phyloP scores from a whole-genome alignment of 2,113 vertebrate species.

The Brienomyrus brachyistius region DNA sequence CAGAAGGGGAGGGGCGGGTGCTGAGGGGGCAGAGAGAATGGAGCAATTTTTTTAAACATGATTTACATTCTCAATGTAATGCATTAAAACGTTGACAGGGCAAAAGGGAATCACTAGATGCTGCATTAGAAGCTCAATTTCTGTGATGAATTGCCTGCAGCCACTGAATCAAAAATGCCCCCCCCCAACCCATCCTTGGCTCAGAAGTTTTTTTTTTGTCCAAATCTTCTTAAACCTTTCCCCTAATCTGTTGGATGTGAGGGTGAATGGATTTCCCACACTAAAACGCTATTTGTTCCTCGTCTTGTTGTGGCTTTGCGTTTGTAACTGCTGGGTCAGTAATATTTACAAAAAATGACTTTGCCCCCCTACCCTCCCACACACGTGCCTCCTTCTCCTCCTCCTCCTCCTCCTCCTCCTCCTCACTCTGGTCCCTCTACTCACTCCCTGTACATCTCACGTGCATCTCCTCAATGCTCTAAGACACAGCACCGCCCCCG shows the following conservation, averaged over 20 bases:
- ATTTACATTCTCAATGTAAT: conserved; percentile 99
- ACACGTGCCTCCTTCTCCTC: conserved; percentile 37
- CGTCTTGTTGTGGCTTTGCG: conserved; percentile 89
- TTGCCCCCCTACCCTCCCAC: conserved; percentile 34
- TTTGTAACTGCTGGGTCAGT: conserved; percentile 99
- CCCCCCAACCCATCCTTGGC: conserved; percentile 78
- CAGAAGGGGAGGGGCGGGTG: conserved; percentile 49
- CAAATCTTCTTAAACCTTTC: conserved; percentile 99
- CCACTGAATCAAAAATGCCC: conserved; percentile 96
- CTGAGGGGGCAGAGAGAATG: conserved; percentile 48
- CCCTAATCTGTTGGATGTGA: conserved; percentile 98
- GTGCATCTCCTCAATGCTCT: conserved; percentile 16
- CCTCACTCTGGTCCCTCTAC: conserved; percentile 34
- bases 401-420: conserved; percentile 41
- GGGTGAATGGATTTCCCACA: conserved; percentile 95
- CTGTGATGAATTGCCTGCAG: conserved; percentile 99
- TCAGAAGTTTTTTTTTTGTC: conserved; percentile 84
- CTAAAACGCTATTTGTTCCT: conserved; percentile 95
- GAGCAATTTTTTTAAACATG: conserved; percentile 81
- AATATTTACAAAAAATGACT: conserved; percentile 93
- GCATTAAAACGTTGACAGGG: conserved; percentile 99
- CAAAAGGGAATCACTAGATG: conserved; percentile 99
- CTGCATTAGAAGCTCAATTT: conserved; percentile 99
- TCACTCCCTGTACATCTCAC: background rate
- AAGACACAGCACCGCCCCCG: conserved; percentile 38